Conservation (phyloP, 1,140 invertebrate species). For the Drosophila nebulosa region DNA sequence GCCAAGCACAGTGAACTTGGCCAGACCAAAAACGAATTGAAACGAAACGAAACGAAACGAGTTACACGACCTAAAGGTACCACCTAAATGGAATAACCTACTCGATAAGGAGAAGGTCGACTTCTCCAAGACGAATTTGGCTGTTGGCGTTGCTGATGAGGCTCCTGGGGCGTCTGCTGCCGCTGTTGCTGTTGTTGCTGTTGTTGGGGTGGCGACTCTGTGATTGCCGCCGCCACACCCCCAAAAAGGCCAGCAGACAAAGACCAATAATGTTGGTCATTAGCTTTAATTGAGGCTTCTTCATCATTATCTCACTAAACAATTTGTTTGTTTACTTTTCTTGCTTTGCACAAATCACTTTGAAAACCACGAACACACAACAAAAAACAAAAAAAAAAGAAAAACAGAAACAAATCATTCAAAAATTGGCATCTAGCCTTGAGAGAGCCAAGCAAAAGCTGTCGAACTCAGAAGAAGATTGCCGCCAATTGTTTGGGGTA, state of each 20-base stretch:
- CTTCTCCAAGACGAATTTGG: not conserved
- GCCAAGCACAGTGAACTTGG: not conserved
- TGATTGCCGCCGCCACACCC: not conserved
- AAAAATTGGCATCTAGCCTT: constrained; percentile 4
- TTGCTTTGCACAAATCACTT: constrained; percentile 3
- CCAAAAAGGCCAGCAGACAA: not conserved
- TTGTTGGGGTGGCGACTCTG: not conserved
- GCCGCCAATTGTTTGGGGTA: not conserved
- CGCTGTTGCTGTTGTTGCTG: not conserved
- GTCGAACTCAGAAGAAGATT: not conserved
- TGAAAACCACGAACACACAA: not conserved
- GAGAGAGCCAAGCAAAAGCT: not conserved
- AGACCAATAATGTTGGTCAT: constrained; percentile 1
- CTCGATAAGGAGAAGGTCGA: not conserved
- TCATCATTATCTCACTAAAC: constrained; percentile 22
- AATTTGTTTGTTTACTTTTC: not conserved
- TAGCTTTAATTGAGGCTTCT: constrained; percentile 5
- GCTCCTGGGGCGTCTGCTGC: not conserved
- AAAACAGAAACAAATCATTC: not conserved
- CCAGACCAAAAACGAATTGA: not conserved
- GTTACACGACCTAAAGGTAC: not conserved
- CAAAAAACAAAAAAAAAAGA: not conserved
- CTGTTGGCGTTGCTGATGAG: not conserved
- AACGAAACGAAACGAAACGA: not conserved
- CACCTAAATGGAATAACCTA: not conserved